Base-by-base conservation (phyloP, 2,797 vertebrate genomes). In the Neosilurus mollespiculum region DNA sequence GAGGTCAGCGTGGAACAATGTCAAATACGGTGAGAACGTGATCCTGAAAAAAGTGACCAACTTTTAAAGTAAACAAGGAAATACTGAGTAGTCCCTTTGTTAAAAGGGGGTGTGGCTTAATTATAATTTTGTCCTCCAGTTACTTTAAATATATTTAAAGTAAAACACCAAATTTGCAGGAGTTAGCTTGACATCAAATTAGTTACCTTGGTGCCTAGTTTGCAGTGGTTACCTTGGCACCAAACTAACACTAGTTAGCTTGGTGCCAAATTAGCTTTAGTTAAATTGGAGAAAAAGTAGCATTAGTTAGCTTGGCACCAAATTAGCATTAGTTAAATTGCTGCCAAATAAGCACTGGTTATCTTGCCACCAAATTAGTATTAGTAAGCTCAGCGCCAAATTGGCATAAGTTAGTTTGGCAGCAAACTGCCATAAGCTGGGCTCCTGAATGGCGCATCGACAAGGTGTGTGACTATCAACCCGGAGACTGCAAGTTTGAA, bases 1-100 rank as follows among this genome's bases (percentile, higher is more conserved):
- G 65, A 95, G 97, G 92, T 96, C 96, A 0, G 94, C 94, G 0
- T 98, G 97, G 97, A 97, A 98, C 92, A 98, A 95, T 20, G 95
- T 98, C 80, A 98, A 97, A 94, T 97, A 98, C 81, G 97, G 97
- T 98, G 81, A 61, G 49, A 58, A 15, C 4, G 15, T 51, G 14
- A 16, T 78, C 62, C 18, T 11, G 4, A 26, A 37, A 20, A 66
- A 66, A 37, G 2, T 37, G 15, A 30, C 0, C 8, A 67, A 3
- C 9, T 37, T 43, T 69, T 43, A 14, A 61, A 43, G 20, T 34
- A 58, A 54, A 20, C 20, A 14, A 51, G 11, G 49, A 49, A 51
- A 43, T 43, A 43, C 8, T 43, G 4, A 0, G 37, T 43, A 43
- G 37, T 43, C 8, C 0, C 22, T 14, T 26, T 43, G 12, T 3